Conservation (phyloP, 2,113 vertebrate genomes). For the Strix uralensis region DNA sequence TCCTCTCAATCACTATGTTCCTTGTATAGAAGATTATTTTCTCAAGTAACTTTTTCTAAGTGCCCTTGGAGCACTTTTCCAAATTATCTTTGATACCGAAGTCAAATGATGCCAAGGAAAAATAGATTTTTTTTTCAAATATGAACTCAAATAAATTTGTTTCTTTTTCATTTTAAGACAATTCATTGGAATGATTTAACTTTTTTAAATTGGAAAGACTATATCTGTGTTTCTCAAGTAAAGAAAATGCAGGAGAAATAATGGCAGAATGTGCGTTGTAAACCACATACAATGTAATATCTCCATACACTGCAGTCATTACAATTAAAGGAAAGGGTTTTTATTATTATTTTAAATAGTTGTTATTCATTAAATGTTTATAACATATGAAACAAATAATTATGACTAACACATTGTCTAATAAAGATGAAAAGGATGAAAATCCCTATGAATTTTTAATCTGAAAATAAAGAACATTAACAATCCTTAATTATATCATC, state of each 20-base stretch:
- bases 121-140: neutral
- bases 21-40: neutral
- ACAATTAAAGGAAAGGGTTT: neutral
- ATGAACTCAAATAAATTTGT: neutral
- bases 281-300: neutral
- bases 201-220: neutral
- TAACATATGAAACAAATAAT: slow-evolving; percentile 64
- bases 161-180: neutral
- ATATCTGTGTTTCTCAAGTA: neutral
- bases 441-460: slow-evolving; percentile 64
- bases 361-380: slow-evolving; percentile 44
- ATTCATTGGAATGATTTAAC: neutral
- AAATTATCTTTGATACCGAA: neutral
- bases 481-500: slow-evolving; percentile 58
- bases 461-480: slow-evolving; percentile 64
- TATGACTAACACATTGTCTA: slow-evolving; percentile 58
- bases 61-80: neutral
- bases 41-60: neutral
- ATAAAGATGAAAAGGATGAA: slow-evolving; percentile 64
- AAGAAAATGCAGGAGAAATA: neutral
- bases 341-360: slow-evolving; percentile 53
- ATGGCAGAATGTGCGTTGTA: neutral
- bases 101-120: neutral
- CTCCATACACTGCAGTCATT: neutral
- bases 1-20: neutral